Percentiles rank a stretch among this genome's conserved stretches.
These are phyloP conservation scores for Hecatera dysodea DNA, from an alignment of 2,888 invertebrate species.

Conservation along the genomic window DNA sequence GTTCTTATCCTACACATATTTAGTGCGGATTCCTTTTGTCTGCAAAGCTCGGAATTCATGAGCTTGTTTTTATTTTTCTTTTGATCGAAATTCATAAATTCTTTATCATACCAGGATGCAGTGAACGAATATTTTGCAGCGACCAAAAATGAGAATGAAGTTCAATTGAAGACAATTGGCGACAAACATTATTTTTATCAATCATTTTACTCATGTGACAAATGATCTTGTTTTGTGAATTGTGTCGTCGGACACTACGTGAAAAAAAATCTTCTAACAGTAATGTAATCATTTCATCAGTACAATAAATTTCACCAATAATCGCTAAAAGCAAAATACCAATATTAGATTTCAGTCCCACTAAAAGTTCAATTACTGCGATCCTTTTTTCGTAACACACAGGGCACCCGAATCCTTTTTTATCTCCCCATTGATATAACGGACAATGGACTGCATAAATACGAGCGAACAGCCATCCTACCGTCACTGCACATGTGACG, in stretches of 20 bases:
- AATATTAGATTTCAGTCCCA: slow-evolving; percentile 42
- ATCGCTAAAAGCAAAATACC: slow-evolving; percentile 15
- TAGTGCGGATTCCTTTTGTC: slow-evolving; percentile 49
- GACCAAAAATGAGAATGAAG: slow-evolving; percentile 33
- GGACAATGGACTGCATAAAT: slow-evolving; percentile 61
- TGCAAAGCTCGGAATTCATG: slow-evolving; percentile 18
- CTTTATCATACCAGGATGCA: slow-evolving; percentile 11
- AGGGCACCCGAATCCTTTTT: slow-evolving; percentile 46
- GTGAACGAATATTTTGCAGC: slow-evolving; percentile 10
- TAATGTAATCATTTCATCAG: slow-evolving; percentile 1
- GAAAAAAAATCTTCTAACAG: neutral
- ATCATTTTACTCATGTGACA: slow-evolving; percentile 42
- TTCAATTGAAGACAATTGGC: slow-evolving; percentile 54
- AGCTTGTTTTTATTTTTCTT: slow-evolving; percentile 22
- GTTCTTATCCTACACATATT: slow-evolving; percentile 49
- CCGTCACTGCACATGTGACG: slow-evolving; percentile 75
- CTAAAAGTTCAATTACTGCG: slow-evolving; percentile 33
- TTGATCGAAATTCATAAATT: slow-evolving; percentile 20
- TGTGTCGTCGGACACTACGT: slow-evolving; percentile 7
- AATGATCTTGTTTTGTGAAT: slow-evolving; percentile 25
- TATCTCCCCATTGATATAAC: slow-evolving; percentile 47
- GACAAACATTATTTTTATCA: slow-evolving; percentile 32
- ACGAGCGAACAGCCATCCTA: slow-evolving; percentile 40
- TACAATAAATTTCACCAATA: slow-evolving; percentile 4
- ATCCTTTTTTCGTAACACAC: slow-evolving; percentile 39